These are phyloP conservation scores for Desoria tigrina DNA, from an alignment of 2,888 invertebrate genomes.

Conservation along the genomic window DNA sequence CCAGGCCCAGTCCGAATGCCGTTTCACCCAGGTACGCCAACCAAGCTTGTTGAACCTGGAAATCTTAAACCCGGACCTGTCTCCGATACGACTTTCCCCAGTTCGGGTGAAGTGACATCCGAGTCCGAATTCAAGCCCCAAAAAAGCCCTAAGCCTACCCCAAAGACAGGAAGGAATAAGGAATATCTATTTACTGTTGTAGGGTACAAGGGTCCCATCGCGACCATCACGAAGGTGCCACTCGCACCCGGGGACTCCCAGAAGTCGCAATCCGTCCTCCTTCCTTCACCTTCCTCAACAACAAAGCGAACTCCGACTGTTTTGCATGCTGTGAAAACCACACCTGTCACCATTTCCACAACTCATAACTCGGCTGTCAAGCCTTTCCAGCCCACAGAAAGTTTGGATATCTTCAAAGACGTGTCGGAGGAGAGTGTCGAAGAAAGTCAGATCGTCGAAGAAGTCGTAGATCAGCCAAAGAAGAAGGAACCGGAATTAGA, in stretches of 20 bases:
- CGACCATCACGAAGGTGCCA: constrained; percentile 29
- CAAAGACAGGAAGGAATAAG: constrained; percentile 21
- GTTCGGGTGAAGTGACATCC: constrained; percentile 40
- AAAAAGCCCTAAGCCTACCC: constrained; percentile 3
- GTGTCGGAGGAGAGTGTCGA: constrained; percentile 8
- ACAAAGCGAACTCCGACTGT: constrained; percentile 38
- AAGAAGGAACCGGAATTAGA: not conserved
- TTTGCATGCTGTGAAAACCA: constrained; percentile 45
- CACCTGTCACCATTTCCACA: constrained; percentile 38
- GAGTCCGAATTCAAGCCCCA: constrained; percentile 47
- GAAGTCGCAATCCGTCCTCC: not conserved
- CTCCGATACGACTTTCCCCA: constrained; percentile 30
- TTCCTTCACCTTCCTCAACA: constrained; percentile 10
- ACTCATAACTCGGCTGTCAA: constrained; percentile 47
- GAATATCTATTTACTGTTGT: constrained; percentile 40
- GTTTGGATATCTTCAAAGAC: constrained; percentile 27
- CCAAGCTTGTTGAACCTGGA: not conserved
- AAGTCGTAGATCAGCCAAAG: constrained; percentile 8
- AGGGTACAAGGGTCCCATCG: constrained; percentile 29
- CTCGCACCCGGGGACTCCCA: not conserved
- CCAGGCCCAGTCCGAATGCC: constrained; percentile 14
- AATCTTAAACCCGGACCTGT: constrained; percentile 38
- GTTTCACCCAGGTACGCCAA: constrained; percentile 7
- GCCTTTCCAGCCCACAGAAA: constrained; percentile 47
- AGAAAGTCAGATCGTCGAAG: constrained; percentile 6